Conservation (phyloP, 2,888 invertebrate genomes). For the Drosophila kambysellisi region DNA sequence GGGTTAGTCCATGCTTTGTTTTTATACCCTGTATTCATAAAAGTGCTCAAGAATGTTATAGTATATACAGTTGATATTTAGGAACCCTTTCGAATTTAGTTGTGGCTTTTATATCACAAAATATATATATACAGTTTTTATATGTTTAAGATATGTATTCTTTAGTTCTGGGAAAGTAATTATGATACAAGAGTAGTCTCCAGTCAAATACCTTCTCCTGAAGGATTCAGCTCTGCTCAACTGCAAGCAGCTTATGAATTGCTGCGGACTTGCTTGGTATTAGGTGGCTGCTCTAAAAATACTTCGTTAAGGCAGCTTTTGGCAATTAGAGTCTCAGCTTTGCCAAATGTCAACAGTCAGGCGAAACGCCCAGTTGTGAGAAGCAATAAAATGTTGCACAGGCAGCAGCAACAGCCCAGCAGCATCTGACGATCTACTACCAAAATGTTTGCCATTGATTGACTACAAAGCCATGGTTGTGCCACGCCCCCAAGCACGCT, state of each 20-base stretch:
- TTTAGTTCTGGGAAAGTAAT: not conserved
- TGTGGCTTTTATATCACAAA: not conserved
- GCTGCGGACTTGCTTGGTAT: conserved; percentile 11
- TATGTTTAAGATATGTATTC: not conserved
- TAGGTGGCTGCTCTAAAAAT: conserved; percentile 27
- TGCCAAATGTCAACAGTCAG: conserved; percentile 54
- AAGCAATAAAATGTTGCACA: conserved; percentile 52
- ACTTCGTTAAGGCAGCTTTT: conserved; percentile 54
- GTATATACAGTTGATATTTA: not conserved
- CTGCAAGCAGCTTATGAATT: conserved; percentile 20
- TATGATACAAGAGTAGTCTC: conserved; percentile 9
- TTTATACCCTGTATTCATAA: conserved; percentile 42
- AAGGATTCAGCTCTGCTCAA: not conserved
- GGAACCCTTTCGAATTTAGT: not conserved
- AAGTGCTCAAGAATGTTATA: conserved; percentile 2
- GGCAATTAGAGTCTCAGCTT: conserved; percentile 52
- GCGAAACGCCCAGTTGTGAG: conserved; percentile 46
- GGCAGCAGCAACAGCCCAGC: conserved; percentile 9
- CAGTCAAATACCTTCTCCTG: not conserved
- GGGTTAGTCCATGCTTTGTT: conserved; percentile 43
- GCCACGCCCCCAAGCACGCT: conserved; percentile 28
- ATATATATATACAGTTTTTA: too few relatives aligned
- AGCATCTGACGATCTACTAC: conserved; percentile 23
- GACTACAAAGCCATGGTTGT: conserved; percentile 64
- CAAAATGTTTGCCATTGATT: conserved; percentile 56